These are phyloP conservation scores for Acestrorhynchus altus DNA, from an alignment of 2,797 vertebrate genomes.

Conservation along the genomic window DNA sequence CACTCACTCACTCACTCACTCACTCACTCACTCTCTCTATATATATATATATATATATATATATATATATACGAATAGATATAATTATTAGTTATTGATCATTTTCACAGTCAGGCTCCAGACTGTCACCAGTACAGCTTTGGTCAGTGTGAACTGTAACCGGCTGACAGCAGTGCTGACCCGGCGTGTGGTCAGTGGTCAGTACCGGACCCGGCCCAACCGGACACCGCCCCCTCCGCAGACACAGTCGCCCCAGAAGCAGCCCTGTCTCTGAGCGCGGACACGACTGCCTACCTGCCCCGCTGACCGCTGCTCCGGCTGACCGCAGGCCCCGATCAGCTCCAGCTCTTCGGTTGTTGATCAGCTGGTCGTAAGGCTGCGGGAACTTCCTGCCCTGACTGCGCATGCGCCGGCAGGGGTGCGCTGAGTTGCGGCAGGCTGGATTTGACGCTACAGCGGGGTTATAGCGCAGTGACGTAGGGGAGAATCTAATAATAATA, in stretches of 20 bases:
- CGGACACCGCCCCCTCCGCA: background rate
- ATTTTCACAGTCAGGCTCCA: too few species aligned
- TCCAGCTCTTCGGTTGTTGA: conserved; percentile 72
- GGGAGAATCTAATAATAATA: too few species aligned
- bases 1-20: too few species aligned
- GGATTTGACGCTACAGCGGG: background rate
- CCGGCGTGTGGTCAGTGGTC: too few species aligned
- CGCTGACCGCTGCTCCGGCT: conserved; percentile 22
- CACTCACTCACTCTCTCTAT: too few species aligned
- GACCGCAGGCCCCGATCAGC: conserved; percentile 8
- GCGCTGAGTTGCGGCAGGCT: background rate
- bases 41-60: too few species aligned
- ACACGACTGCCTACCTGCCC: conserved; percentile 57
- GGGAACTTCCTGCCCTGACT: conserved; percentile 72
- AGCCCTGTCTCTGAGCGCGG: background rate
- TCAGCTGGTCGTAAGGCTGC: conserved; percentile 72
- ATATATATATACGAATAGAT: too few species aligned
- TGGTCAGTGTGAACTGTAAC: too few species aligned
- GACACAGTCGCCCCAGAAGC: background rate
- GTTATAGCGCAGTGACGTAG: too few species aligned
- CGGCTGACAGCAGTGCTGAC: too few species aligned
- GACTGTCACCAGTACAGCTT: too few species aligned
- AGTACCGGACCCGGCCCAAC: background rate
- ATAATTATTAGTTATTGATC: too few species aligned
- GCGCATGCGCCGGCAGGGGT: conserved; percentile 69